Base-by-base conservation (phyloP, 2,113 vertebrate species). In the Apodemus speciosus region DNA sequence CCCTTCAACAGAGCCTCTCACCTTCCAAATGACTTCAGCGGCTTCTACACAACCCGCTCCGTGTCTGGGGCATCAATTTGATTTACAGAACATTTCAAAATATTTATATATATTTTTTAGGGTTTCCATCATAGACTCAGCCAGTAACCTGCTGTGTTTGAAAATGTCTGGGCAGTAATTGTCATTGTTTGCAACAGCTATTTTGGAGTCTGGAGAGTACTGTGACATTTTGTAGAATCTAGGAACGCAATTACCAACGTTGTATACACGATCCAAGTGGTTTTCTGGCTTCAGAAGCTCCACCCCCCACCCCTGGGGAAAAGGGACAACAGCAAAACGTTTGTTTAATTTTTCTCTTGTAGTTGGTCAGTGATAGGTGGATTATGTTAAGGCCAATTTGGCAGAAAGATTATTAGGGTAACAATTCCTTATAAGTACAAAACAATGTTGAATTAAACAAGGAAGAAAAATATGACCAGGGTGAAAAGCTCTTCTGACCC, bases 361-460 rank as follows among this genome's bases (percentile, higher is more conserved):
- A 98, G 92, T 95, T 98, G 97, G 95, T 98, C 97, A 97, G 97
- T 96, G 38, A 58, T 98, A 98, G 97, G 97, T 98, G 96, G 97
- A 97, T 98, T 98, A 95, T 97, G 69, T 95, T 97, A 96, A 97
- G 94, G 97, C 94, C 95, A 98, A 95, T 97, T 95, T 98, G 98
- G 97, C 97, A 98, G 97, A 60, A 98, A 94, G 93, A 93, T 93
- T 69, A 97, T 98, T 97, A 98, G 97, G 95, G 96, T 97, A 98
- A 98, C 97, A 98, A 98, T 98, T 98, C 98, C 98, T 97, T 98
- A 97, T 98, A 98, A 98, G 98, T 98, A 97, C 97, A 98, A 96
- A 97, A 97, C 85, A 96, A 95, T 76, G 95, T 89, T 97, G 97
- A 96, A 95, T 93, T 96, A 97, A 98, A 97, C 62, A 97, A 53